Base-by-base conservation (phyloP, 2,797 vertebrate genomes). In the Micromesistius poutassou region DNA sequence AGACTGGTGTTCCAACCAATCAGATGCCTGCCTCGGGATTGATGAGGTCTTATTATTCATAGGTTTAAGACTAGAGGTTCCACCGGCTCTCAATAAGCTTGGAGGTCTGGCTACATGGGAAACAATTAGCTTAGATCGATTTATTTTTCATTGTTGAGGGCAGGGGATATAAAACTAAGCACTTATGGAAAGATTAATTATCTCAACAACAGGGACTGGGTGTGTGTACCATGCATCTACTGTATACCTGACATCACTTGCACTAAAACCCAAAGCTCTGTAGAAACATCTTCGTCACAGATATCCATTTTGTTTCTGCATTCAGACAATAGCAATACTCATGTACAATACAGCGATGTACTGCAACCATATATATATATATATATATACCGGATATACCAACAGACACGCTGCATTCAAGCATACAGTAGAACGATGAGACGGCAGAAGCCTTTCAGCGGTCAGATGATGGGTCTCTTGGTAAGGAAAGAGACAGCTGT, bases 251-350 rank as follows among this genome's bases (percentile, higher is more conserved):
- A 91, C 82, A 85, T 90, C 82, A 87, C 82, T 92, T 91, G 91
- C 89, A 91, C 91, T 92, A 91, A 91, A 88, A 82, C 82, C 78
- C 76, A 1, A 73, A 71, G 40, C 77, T 22, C 73, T 80, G 77
- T 74, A 80, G 75, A 74, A 75, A 55, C 50, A 22, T 74, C 78
- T 80, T 71, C 83, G 79, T 83, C 79, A 83, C 81, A 86, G 76
- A 78, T 82, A 81, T 85, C 80, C 82, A 86, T 82, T 79, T 80
- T 81, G 85, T 84, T 80, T 81, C 77, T 85, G 90, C 82, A 86
- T 91, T 91, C 90, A 87, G 87, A 88, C 62, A 68, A 68, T 28
- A 92, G 92, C 92, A 93, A 92, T 93, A 93, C 83, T 77, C 62
- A 2, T 19, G 5, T 7, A 14, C 25, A 13, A 38, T 14, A 31